Conservation (phyloP, 2,888 invertebrate species). For the Apamea sordens region DNA sequence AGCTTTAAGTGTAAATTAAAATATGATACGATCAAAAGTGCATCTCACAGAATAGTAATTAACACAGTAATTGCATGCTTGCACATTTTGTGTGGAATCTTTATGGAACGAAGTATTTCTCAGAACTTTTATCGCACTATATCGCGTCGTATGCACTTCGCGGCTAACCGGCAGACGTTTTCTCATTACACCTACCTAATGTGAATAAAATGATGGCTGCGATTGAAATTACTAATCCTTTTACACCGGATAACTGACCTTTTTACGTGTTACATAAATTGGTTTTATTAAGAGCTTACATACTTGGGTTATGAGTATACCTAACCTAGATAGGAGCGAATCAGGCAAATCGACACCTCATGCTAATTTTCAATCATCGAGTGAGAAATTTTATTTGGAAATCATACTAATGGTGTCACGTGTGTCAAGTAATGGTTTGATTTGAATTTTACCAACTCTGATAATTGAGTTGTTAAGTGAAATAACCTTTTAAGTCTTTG, state of each 20-base stretch:
- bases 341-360: conserved; percentile 55
- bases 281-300: conserved; percentile 61
- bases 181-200: conserved; percentile 82
- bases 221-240: conserved; percentile 82
- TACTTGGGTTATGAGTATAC: conserved; percentile 49
- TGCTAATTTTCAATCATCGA: conserved; percentile 63
- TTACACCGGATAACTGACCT: conserved; percentile 78
- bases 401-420: conserved; percentile 57
- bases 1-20: conserved; percentile 7
- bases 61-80: conserved; percentile 12
- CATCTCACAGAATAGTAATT: conserved; percentile 20
- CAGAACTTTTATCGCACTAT: conserved; percentile 66
- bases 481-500: conserved; percentile 31
- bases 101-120: conserved; percentile 40
- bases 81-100: conserved; percentile 19
- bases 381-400: conserved; percentile 56
- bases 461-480: conserved; percentile 60
- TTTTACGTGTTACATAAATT: conserved; percentile 72
- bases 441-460: conserved; percentile 46
- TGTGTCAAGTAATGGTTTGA: conserved; percentile 44
- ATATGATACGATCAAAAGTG: conserved; percentile 9
- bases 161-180: conserved; percentile 72
- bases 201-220: conserved; percentile 83
- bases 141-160: conserved; percentile 63
- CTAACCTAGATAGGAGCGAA: conserved; percentile 51